phyloP scores from a whole-genome alignment of 2,888 invertebrate species.

The Halictus ligatus region DNA sequence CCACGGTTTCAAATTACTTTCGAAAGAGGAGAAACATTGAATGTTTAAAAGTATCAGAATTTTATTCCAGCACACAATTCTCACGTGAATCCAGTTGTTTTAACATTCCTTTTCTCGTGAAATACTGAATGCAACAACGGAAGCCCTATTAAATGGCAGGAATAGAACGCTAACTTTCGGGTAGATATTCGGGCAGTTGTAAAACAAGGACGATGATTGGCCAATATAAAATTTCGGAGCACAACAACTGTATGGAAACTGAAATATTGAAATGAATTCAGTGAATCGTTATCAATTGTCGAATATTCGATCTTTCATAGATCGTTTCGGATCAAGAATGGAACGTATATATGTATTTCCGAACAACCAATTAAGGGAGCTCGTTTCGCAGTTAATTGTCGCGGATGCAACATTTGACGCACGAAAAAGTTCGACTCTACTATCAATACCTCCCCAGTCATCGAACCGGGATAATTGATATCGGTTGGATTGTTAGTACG shows the following conservation, averaged over 20 bases:
- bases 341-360: neutral
- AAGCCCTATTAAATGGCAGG: neutral
- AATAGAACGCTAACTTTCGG: neutral
- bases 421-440: neutral
- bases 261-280: slow-evolving; percentile 11
- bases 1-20: neutral
- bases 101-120: neutral
- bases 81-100: neutral
- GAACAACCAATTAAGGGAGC: slow-evolving; percentile 49
- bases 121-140: neutral
- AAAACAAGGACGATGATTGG: neutral
- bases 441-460: neutral
- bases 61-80: neutral
- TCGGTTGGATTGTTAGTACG: neutral
- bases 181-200: neutral
- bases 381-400: slow-evolving; percentile 54
- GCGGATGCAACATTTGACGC: slow-evolving; percentile 45
- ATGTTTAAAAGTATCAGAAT: neutral
- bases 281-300: slow-evolving; percentile 6
- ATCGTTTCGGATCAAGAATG: slow-evolving; percentile 5
- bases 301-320: neutral
- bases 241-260: neutral
- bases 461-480: neutral
- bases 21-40: neutral
- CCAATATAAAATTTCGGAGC: neutral